Evolutionary conservation across 2,888 invertebrate species (phyloP), one percentile per base, ranked within the genome.

Genomic region (Agonopterix heracliana): DNA sequence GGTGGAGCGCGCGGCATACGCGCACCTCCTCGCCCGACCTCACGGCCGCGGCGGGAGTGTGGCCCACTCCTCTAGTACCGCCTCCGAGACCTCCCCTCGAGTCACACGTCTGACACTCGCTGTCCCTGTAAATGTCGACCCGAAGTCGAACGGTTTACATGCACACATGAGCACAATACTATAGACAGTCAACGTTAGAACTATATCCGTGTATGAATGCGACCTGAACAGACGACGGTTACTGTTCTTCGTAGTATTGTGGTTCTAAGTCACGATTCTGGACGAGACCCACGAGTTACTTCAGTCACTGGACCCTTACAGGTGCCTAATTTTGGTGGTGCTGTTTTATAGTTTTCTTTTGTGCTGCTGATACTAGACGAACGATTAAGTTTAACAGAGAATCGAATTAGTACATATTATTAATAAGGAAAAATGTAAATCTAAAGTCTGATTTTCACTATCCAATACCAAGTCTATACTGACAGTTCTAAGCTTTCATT

Each of bases 21-120:
- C 79, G 91, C 82, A 90, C 90, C 61, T 86, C 91, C 62, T 81
- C 91, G 79, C 87, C 91, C 64, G 90, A 91, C 88, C 83, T 90
- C 66, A 68, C 87, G 65, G 81, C 75, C 68, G 72, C 64, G 53
- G 41, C 45, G 53, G 61, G 70, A 64, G 72, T 55, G 69, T 73
- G 75, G 82, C 74, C 76, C 63, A 54, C 67, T 58, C 66, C 76
- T 60, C 72, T 76, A 12, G 70, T 74, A 64, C 76, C 77, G 57
- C 70, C 72, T 66, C 76, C 76, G 66, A 71, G 71, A 11, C 72
- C 72, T 56, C 78, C 80, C 63, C 75, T 79, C 50, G 80, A 79
- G 68, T 77, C 79, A 60, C 77, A 75, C 64, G 76, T 75, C 50
- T 75, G 71, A 71, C 64, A 48, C 57, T 46, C 51, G 54, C 65